These are phyloP conservation scores for Lutraria rhynchaena DNA, from an alignment of 1,140 invertebrate genomes.

Conservation along the genomic window DNA sequence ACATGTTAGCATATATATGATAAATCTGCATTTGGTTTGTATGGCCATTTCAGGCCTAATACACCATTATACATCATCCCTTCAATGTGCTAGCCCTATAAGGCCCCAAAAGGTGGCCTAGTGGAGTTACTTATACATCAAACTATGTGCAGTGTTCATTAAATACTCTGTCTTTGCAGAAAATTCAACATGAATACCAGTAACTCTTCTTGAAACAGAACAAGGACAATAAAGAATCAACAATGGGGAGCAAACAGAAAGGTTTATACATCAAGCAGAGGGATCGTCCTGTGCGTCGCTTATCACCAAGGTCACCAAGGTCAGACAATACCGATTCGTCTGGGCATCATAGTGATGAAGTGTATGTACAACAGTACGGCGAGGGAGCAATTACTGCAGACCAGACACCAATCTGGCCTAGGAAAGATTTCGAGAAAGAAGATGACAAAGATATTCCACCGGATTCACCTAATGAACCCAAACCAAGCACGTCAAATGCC, in stretches of 20 bases:
- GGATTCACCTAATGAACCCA: neutral
- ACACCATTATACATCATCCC: too few relatives aligned
- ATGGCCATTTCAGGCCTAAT: too few relatives aligned
- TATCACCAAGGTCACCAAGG: conserved; percentile 13
- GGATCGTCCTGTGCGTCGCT: neutral
- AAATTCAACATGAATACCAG: too few relatives aligned
- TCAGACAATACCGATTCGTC: neutral
- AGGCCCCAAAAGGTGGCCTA: too few relatives aligned
- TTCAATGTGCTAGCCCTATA: too few relatives aligned
- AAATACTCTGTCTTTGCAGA: too few relatives aligned
- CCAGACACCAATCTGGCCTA: conserved; percentile 30
- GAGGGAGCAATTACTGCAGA: conserved; percentile 37
- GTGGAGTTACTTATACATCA: too few relatives aligned
- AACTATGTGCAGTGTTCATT: too few relatives aligned
- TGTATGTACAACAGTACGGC: conserved; percentile 44
- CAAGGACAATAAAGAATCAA: too few relatives aligned
- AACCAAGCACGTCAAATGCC: conserved; percentile 13
- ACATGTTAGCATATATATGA: too few relatives aligned
- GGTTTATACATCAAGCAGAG: conserved; percentile 44
- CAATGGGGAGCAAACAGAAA: conserved; percentile 52
- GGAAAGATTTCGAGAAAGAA: conserved; percentile 43
- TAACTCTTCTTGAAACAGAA: too few relatives aligned
- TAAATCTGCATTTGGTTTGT: too few relatives aligned
- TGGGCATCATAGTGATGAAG: neutral
- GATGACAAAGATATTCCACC: neutral